phyloP scores from a whole-genome alignment of 2,113 vertebrate genomes.

The Eclectus roratus region DNA sequence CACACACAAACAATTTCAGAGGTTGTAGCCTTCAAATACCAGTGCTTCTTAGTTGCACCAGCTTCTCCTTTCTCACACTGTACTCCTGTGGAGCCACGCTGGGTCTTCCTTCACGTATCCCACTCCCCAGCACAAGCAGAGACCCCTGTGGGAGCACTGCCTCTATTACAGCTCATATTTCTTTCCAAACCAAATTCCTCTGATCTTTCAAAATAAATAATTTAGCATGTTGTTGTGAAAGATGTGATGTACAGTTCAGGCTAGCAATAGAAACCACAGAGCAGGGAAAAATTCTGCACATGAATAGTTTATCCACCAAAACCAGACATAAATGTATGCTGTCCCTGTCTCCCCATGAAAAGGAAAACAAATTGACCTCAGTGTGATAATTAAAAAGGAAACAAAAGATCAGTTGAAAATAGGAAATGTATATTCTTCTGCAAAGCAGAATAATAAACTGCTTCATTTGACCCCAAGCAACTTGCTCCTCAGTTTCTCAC shows the following conservation, averaged over 20 bases:
- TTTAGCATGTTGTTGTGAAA: neutral
- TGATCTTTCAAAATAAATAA: constrained; percentile 18
- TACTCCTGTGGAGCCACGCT: neutral
- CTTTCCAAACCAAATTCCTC: constrained; percentile 9
- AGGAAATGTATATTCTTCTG: neutral
- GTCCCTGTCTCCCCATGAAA: neutral
- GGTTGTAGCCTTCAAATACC: neutral
- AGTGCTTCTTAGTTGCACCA: neutral
- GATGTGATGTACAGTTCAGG: neutral
- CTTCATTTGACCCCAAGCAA: neutral
- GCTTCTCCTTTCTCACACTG: constrained; percentile 41
- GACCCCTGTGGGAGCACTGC: neutral
- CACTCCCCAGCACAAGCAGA: neutral
- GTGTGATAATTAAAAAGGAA: constrained; percentile 36
- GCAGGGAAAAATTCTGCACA: neutral
- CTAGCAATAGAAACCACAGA: neutral
- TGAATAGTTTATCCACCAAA: constrained; percentile 51
- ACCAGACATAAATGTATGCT: neutral
- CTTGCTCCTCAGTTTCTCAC: neutral
- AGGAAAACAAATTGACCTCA: constrained; percentile 1
- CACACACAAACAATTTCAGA: neutral
- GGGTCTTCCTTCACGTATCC: neutral
- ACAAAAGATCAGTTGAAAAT: constrained; percentile 45
- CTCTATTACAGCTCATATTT: neutral
- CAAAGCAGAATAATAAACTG: constrained; percentile 21